A percentile compares a stretch with the other conserved stretches of the same genome.
phyloP scores from a whole-genome alignment of 2,113 vertebrate species.

The Hypomesus transpacificus region DNA sequence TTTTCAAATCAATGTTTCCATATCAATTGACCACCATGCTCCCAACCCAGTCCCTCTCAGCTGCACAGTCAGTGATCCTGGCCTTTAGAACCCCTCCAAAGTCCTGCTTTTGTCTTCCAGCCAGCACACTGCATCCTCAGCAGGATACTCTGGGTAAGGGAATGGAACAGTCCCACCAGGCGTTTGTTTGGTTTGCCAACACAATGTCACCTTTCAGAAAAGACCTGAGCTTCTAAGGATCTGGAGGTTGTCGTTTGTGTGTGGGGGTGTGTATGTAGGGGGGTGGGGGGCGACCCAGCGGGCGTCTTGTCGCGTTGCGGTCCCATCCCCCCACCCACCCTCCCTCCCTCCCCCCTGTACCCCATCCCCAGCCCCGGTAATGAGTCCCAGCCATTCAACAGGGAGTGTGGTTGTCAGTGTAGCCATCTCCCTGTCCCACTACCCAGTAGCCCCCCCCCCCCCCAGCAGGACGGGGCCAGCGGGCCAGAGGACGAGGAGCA shows the following conservation, averaged over 20 bases:
- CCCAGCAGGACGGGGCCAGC: slow-evolving; percentile 58
- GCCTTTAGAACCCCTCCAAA: slow-evolving; percentile 32
- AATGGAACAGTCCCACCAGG: slow-evolving; percentile 53
- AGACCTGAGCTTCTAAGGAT: slow-evolving; percentile 58
- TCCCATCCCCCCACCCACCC: slow-evolving; percentile 11
- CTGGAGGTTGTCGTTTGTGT: slow-evolving; percentile 68
- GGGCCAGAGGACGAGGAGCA: slow-evolving; percentile 85
- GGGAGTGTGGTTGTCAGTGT: slow-evolving; percentile 71
- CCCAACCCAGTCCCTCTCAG: not conserved
- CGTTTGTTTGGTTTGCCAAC: slow-evolving; percentile 65
- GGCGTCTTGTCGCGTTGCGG: slow-evolving; percentile 70
- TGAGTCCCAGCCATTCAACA: slow-evolving; percentile 73
- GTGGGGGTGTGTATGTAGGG: no score
- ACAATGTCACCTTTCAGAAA: slow-evolving; percentile 72
- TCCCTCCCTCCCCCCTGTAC: no score
- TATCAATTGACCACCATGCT: no score
- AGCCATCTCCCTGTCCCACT: slow-evolving; percentile 70
- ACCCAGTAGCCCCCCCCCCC: slow-evolving; percentile 73
- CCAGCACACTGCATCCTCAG: slow-evolving; percentile 25
- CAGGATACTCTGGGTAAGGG: slow-evolving; percentile 40
- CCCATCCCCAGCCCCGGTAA: slow-evolving; percentile 58
- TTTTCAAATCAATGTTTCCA: no score
- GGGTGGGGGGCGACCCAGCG: slow-evolving; percentile 73
- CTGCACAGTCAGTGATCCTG: slow-evolving; percentile 28
- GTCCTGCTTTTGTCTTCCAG: slow-evolving; percentile 44